Conservation (phyloP, 1,140 invertebrate genomes). For the Ceratosolen fusciceps region DNA sequence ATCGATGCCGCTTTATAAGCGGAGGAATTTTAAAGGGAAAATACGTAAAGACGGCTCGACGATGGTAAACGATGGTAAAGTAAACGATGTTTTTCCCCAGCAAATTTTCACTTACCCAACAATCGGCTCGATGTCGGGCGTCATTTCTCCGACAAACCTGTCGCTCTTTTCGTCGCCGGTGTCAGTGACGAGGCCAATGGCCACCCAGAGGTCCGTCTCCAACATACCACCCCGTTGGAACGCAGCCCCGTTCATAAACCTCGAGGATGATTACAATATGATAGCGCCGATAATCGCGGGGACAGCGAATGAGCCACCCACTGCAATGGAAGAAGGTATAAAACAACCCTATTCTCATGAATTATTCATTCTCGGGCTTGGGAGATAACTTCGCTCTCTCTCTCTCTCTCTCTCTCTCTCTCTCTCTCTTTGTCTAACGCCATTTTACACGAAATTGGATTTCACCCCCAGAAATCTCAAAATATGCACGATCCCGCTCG, state of each 20-base stretch:
- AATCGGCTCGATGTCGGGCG: slow-evolving; percentile 85
- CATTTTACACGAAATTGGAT: slow-evolving; percentile 44
- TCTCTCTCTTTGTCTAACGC: too few species aligned
- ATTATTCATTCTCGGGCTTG: slow-evolving; percentile 25
- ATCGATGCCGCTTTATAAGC: too few species aligned
- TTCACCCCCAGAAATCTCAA: slow-evolving; percentile 27
- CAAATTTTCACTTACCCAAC: slow-evolving; percentile 92
- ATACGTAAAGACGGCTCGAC: too few species aligned
- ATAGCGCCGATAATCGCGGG: slow-evolving; percentile 74
- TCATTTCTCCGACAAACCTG: slow-evolving; percentile 91
- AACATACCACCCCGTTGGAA: slow-evolving; percentile 88
- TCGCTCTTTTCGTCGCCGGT: slow-evolving; percentile 88
- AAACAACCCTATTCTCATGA: slow-evolving; percentile 34
- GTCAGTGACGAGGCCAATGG: slow-evolving; percentile 78
- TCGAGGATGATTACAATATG: slow-evolving; percentile 95
- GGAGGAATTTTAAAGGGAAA: too few species aligned
- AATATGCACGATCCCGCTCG: slow-evolving; percentile 16
- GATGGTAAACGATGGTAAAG: too few species aligned
- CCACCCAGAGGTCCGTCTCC: slow-evolving; percentile 70
- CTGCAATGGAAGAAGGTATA: slow-evolving; percentile 68
- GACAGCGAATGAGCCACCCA: slow-evolving; percentile 66
- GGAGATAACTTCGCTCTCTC: slow-evolving; percentile 21
- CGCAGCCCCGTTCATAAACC: slow-evolving; percentile 83
- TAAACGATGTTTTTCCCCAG: too few species aligned
- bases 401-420: too few species aligned